Evolutionary conservation across 2,888 invertebrate genomes (phyloP), one percentile per base, ranked within the genome.

Genomic region (Orchesella flavescens): DNA sequence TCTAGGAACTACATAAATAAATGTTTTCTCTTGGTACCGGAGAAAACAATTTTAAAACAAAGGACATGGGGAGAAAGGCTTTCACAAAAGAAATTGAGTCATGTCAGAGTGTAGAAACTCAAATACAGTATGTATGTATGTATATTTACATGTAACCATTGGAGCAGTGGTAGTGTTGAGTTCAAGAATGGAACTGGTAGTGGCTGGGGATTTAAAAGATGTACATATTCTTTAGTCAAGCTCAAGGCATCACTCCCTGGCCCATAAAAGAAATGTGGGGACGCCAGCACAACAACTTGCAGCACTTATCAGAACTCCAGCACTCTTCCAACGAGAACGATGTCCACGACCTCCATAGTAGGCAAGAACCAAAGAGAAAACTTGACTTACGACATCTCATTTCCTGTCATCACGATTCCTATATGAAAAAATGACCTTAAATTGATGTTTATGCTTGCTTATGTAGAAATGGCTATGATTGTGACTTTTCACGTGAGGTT

Each of bases 341-440:
- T 94, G 94, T 57, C 94, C 93, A 89, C 92, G 92, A 84, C 94
- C 94, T 21, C 93, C 94, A 89, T 94, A 94, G 89, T 94, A 94
- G 84, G 93, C 93, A 83, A 94, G 89, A 23, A 93, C 91, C 17
- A 93, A 92, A 1, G 94, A 93, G 44, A 93, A 92, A 86, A 94
- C n/a, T n/a, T 91, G 79, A 94, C 91, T 89, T 93, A 93, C 88
- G 94, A 94, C 85, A 94, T 93, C 89, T 94, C 94, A 89, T 94
- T 94, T 44, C 94, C 94, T 83, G 94, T 93, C 66, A 93, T 93
- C 87, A 94, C 94, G 86, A 94, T 91, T 83, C 94, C 93, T 93
- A 21, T 57, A 57, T 12, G n/a, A 21, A 13, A 65, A 34, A 65
- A 34, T 23, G 34, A 61, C 7, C 59, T n/a, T n/a, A 34, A 34